Percentiles rank a stretch among this genome's conserved stretches.
These are phyloP conservation scores for Daktulosphaira vitifoliae DNA, from an alignment of 1,140 invertebrate genomes.

Conservation along the genomic window DNA sequence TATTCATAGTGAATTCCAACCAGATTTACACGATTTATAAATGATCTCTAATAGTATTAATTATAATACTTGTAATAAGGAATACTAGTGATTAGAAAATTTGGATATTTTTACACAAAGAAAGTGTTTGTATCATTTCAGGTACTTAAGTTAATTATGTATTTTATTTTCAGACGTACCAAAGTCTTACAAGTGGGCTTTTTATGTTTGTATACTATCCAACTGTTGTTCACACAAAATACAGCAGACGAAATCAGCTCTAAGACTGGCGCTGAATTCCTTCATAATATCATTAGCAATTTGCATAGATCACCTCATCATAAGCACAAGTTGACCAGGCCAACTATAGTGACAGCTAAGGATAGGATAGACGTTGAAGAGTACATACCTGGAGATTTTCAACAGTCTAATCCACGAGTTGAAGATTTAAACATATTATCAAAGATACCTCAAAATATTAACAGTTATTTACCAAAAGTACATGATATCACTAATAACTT, in stretches of 20 bases:
- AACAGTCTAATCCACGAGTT: background rate
- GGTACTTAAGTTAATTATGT: too few species aligned
- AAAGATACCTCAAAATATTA: background rate
- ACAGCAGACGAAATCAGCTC: background rate
- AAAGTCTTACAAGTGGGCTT: background rate
- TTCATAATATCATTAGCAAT: background rate
- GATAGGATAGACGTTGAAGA: conserved; percentile 20
- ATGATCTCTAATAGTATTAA: too few species aligned
- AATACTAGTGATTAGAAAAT: too few species aligned
- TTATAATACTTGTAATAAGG: too few species aligned
- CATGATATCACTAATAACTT: too few species aligned
- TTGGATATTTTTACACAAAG: too few species aligned
- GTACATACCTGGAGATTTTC: background rate
- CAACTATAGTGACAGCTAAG: background rate
- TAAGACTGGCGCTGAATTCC: background rate
- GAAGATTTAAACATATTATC: conserved; percentile 2
- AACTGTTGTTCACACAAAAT: background rate
- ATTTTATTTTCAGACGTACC: background rate
- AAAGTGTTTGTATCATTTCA: too few species aligned
- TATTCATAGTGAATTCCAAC: too few species aligned
- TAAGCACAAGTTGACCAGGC: background rate
- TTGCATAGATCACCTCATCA: background rate
- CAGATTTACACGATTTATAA: too few species aligned
- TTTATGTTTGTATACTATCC: background rate
- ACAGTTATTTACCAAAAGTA: background rate